These are phyloP conservation scores for Falcunculus frontatus DNA, from an alignment of 2,113 vertebrate species.

Conservation along the genomic window DNA sequence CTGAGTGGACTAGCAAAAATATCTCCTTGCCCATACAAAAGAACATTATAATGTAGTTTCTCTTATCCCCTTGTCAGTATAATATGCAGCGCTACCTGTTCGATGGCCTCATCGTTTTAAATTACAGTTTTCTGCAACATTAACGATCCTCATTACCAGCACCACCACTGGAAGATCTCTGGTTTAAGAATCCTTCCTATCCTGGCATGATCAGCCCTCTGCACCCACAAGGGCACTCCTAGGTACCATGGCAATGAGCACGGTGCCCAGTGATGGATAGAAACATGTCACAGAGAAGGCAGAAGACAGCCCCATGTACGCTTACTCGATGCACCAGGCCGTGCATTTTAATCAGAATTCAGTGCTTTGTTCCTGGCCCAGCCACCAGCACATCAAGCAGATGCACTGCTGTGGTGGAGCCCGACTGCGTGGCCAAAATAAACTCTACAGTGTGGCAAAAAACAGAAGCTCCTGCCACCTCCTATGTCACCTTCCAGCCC, in stretches of 20 bases:
- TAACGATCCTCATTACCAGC: conserved; percentile 15
- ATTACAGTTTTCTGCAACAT: conserved; percentile 48
- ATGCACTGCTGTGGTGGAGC: background rate
- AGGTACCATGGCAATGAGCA: background rate
- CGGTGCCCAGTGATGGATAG: background rate
- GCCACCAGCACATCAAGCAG: background rate
- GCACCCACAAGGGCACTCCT: background rate
- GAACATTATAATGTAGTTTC: conserved; percentile 23
- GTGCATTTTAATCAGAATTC: conserved; percentile 21
- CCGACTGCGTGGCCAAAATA: background rate
- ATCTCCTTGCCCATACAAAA: background rate
- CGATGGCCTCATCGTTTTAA: conserved; percentile 26
- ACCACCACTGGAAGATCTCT: background rate
- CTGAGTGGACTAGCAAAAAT: conserved; percentile 22
- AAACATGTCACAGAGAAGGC: background rate
- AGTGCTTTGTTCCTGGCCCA: conserved; percentile 33
- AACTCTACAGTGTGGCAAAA: background rate
- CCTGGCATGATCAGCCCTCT: background rate
- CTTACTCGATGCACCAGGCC: background rate
- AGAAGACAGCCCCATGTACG: background rate
- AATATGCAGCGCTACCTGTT: conserved; percentile 34
- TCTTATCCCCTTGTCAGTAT: conserved; percentile 11
- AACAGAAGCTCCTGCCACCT: background rate
- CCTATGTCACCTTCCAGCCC: background rate
- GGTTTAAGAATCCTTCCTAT: background rate